These are phyloP conservation scores for Nyleta sp. DNA, from an alignment of 2,888 invertebrate genomes.

Conservation along the genomic window DNA sequence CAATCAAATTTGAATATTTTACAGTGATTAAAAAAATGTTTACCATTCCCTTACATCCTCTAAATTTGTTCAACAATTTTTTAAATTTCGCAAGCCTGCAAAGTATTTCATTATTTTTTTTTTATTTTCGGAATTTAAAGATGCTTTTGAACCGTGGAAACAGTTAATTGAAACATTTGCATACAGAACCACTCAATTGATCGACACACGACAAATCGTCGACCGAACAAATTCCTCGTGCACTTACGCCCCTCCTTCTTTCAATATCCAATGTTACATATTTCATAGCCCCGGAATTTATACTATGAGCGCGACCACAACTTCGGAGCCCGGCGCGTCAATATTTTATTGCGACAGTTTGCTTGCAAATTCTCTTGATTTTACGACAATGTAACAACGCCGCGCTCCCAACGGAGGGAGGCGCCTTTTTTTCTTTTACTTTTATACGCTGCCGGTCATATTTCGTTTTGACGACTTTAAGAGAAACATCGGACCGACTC, in stretches of 20 bases:
- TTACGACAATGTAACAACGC: conserved; percentile 78
- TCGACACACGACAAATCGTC: not conserved
- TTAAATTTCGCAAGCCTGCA: too few species aligned
- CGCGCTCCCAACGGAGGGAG: conserved; percentile 51
- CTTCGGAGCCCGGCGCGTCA: conserved; percentile 75
- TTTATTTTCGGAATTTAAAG: too few species aligned
- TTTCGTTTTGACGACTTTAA: conserved; percentile 50
- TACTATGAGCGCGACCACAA: conserved; percentile 31
- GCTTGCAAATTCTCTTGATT: conserved; percentile 79
- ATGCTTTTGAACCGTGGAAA: too few species aligned
- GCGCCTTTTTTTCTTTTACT: conserved; percentile 27
- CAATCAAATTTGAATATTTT: too few species aligned
- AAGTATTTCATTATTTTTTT: too few species aligned
- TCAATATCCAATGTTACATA: conserved; percentile 26
- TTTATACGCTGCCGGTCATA: conserved; percentile 45
- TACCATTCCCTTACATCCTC: too few species aligned
- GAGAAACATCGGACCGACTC: conserved; percentile 21
- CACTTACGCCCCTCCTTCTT: not conserved
- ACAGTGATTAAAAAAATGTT: too few species aligned
- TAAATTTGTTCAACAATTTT: too few species aligned
- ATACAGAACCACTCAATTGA: not conserved
- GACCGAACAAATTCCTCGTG: not conserved
- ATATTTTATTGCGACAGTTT: conserved; percentile 78
- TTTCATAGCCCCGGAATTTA: conserved; percentile 33
- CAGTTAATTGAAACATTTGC: too few species aligned